Percentiles rank a stretch among this genome's conserved stretches.
phyloP scores from a whole-genome alignment of 2,888 invertebrate genomes.

The Chrysotoxum bicinctum region DNA sequence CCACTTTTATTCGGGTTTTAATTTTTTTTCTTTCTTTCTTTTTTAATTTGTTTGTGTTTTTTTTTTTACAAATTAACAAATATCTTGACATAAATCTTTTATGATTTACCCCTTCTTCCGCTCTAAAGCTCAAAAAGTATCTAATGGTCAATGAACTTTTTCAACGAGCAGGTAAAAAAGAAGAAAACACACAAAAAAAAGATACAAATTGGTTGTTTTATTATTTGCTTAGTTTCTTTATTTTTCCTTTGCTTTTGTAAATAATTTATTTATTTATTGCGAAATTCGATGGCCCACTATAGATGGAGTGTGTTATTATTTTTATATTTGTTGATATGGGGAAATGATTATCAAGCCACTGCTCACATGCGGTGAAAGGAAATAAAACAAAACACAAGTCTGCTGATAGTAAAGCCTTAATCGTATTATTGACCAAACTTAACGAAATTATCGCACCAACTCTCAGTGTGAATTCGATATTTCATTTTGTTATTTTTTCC shows the following conservation, averaged over 20 bases:
- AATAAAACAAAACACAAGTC: background rate
- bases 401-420: conserved; percentile 9
- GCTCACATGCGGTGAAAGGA: conserved; percentile 67
- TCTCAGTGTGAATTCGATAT: background rate
- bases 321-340: conserved; percentile 23
- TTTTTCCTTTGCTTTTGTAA: background rate
- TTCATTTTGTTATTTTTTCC: conserved; percentile 40
- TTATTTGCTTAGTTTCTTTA: conserved; percentile 23
- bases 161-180: conserved; percentile 38
- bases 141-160: conserved; percentile 67
- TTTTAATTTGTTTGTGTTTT: background rate
- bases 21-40: background rate
- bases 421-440: conserved; percentile 50
- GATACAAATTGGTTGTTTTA: conserved; percentile 24
- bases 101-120: background rate
- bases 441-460: conserved; percentile 41
- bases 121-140: conserved; percentile 35
- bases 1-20: conserved; percentile 21
- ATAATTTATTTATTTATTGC: conserved; percentile 45
- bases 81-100: conserved; percentile 48
- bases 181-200: conserved; percentile 2
- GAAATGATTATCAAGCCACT: conserved; percentile 45
- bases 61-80: conserved; percentile 34
- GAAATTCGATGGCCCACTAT: conserved; percentile 59
- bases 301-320: conserved; percentile 39